Evolutionary conservation across 2,888 invertebrate species (phyloP), one percentile per base, ranked within the genome.

Genomic region (Resseliella maxima): DNA sequence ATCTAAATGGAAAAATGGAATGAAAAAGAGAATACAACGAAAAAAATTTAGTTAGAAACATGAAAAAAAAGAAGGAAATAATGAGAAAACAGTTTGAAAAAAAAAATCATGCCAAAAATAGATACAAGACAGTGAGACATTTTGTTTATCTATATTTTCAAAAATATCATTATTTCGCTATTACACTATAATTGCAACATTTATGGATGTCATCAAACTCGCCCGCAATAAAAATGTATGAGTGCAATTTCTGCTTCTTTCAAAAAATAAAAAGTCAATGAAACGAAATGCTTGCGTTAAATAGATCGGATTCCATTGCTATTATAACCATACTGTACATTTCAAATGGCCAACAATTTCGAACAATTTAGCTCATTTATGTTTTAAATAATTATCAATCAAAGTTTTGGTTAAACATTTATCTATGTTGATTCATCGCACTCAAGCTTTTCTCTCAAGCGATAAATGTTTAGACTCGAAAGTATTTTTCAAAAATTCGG

Each of bases 201-300:
- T 72, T 72, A 72, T 72, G 15, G 72, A 72, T 15, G 31, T 35
- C 72, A 35, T 72, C 31, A 72, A 72, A 72, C 72, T 72, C 31
- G 0, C 35, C 31, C 31, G 35, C 31, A 72, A 31, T 72, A 72
- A 72, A 72, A 72, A 35, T 72, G 31, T 31, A 15, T 72, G 72
- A 72, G 31, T 3, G 27, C 27, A 72, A 31, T 27, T 72, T 72
- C 6, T 15, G 3, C 2, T 15, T 72, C 31, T 72, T 31, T 24
- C n/a, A 50, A 50, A 24, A 27, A 59, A 59, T n/a, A n/a, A n/a
- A n/a, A n/a, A n/a, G n/a, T n/a, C n/a, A 72, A 27, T 72, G 72
- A 5, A 31, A 72, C 31, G 35, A 31, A 72, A 72, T 31, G 18
- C 2, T 27, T 18, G 12, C 46, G 31, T n/a, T 0, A 15, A 72